These are phyloP conservation scores for Caenorhabditis sp. DNA, from an alignment of 2,888 invertebrate species.

Conservation along the genomic window DNA sequence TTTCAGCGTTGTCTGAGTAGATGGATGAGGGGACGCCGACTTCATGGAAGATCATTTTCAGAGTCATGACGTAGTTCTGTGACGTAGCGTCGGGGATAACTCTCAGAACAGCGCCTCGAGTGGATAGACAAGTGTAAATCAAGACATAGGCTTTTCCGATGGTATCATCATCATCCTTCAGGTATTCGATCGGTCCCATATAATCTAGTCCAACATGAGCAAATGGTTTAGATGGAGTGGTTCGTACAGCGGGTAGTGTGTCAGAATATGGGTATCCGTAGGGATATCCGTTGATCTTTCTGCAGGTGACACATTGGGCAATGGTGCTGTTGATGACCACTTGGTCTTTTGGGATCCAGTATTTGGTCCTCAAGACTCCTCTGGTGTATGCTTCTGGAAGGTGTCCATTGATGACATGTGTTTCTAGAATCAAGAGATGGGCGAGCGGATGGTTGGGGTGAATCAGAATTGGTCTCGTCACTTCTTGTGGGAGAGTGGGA, in stretches of 20 bases:
- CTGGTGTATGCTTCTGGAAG: neutral
- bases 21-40: neutral
- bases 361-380: neutral
- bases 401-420: neutral
- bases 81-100: neutral
- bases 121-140: neutral
- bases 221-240: neutral
- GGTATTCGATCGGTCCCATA: neutral
- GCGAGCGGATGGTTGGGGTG: neutral
- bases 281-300: neutral
- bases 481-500: neutral
- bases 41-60: neutral
- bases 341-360: conserved; percentile 6
- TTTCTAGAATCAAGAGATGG: neutral
- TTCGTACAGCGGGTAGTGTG: neutral
- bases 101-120: neutral
- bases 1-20: neutral
- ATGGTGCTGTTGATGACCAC: neutral
- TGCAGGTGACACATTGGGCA: neutral
- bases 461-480: neutral
- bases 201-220: conserved; percentile 3
- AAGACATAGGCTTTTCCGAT: conserved; percentile 1
- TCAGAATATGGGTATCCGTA: neutral
- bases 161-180: neutral
- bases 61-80: neutral